phyloP scores from a whole-genome alignment of 2,888 invertebrate species.

The Melolontha melolontha region DNA sequence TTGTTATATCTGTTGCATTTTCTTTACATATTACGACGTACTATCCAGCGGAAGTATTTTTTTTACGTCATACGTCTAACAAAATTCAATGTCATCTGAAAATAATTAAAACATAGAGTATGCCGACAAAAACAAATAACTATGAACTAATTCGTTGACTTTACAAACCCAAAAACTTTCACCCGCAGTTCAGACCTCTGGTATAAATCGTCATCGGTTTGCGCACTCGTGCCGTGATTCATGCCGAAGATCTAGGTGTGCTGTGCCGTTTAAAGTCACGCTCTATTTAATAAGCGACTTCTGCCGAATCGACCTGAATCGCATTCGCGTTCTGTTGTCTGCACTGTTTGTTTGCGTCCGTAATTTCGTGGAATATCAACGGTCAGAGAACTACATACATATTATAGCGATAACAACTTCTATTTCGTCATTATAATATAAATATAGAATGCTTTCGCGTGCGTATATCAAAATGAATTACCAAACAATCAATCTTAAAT shows the following conservation, averaged over 20 bases:
- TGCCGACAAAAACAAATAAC: too few relatives aligned
- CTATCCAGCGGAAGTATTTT: too few relatives aligned
- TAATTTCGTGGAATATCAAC: conserved; percentile 12
- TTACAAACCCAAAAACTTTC: too few relatives aligned
- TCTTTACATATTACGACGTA: too few relatives aligned
- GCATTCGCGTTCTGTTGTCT: neutral
- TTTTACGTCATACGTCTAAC: too few relatives aligned
- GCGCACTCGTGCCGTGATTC: conserved; percentile 11
- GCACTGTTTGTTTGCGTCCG: neutral
- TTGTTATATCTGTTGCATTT: too few relatives aligned
- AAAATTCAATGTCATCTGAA: too few relatives aligned
- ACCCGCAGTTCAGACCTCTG: too few relatives aligned
- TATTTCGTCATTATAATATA: neutral
- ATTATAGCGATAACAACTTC: neutral
- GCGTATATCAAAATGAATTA: neutral
- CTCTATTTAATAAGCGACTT: conserved; percentile 19
- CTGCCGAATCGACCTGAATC: conserved; percentile 8
- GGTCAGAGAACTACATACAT: neutral
- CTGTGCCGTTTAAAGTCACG: conserved; percentile 21
- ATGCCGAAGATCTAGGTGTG: conserved; percentile 13
- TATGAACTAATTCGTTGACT: too few relatives aligned
- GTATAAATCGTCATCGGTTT: neutral
- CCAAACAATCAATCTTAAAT: neutral
- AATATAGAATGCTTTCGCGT: neutral
- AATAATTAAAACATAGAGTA: too few relatives aligned